Evolutionary conservation across 1,140 invertebrate genomes (phyloP), one percentile per base, ranked within the genome.

Genomic region (Drosophila bocki): DNA sequence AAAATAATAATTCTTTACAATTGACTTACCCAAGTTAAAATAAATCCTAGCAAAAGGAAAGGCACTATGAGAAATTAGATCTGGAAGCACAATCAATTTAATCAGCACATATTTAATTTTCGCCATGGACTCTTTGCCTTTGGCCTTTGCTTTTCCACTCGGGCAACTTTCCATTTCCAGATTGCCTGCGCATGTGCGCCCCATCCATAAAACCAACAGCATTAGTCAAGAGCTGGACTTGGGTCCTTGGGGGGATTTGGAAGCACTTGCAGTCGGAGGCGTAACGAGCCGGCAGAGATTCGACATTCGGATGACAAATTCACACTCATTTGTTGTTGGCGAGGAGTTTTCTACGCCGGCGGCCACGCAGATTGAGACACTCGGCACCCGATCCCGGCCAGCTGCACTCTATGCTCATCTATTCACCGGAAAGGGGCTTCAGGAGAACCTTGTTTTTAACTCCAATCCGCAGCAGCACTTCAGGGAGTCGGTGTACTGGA

Each of bases 201-300:
- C 82, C 85, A 88, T 88, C 78, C 58, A 87, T 86, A 86, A 86
- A 86, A 87, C 53, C 83, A 87, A 87, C 84, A 82, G 83, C 83
- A 88, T 88, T 90, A 72, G 74, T 90, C 85, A 85, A 53, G 39
- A 48, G 29, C 37, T 15, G 32, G 32, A 22, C 22, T 22, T 22
- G 37, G 11, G 7, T 61, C 54, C 68, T 44, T 59, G 22, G 37
- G 53, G 32, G 45, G 8, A 51, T 48, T 44, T n/a, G 15, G 62
- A 15, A 63, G 62, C 62, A 65, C 62, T 62, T 44, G 62, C 62
- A 65, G 39, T 33, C 53, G 26, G 19, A 29, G 80, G 80, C 61
- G 82, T 75, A 82, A 82, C 83, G 79, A 79, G 79, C 80, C 65
- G 19, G 29, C 26, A 41, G 17, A 44, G 19, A 44, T 71, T 81